phyloP scores from a whole-genome alignment of 2,888 invertebrate genomes.

The Operophtera brumata region DNA sequence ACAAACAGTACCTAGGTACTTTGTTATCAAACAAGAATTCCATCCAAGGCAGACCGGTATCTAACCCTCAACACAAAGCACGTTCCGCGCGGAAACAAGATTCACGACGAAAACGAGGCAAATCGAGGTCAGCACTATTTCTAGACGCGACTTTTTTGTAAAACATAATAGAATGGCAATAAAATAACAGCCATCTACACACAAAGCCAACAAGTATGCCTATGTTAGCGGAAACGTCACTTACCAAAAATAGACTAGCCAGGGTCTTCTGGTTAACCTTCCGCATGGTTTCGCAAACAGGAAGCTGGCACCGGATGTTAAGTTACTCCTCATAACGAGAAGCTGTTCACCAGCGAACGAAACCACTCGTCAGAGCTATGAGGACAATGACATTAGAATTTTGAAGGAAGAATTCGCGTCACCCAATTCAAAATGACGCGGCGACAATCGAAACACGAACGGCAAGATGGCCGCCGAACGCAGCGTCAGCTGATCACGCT shows the following conservation, averaged over 20 bases:
- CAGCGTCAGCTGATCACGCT: constrained; percentile 77
- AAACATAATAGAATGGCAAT: constrained; percentile 40
- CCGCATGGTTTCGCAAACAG: constrained; percentile 61
- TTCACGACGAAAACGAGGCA: constrained; percentile 38
- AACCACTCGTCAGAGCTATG: constrained; percentile 38
- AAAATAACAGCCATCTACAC: constrained; percentile 29
- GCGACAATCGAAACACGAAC: constrained; percentile 64
- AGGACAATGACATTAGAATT: constrained; percentile 74
- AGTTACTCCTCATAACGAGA: constrained; percentile 34
- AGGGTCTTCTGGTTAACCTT: constrained; percentile 65
- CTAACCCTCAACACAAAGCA: constrained; percentile 47
- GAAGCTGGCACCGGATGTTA: constrained; percentile 41
- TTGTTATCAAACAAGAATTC: constrained; percentile 43
- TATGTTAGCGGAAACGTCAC: constrained; percentile 59
- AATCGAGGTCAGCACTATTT: constrained; percentile 38
- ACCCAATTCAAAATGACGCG: constrained; percentile 69
- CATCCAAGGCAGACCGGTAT: constrained; percentile 29
- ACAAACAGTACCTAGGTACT: background rate
- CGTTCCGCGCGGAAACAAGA: constrained; percentile 46
- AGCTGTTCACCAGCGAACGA: constrained; percentile 42
- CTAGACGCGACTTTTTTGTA: constrained; percentile 37
- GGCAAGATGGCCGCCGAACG: constrained; percentile 72
- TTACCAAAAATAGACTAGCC: constrained; percentile 71
- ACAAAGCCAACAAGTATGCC: constrained; percentile 38
- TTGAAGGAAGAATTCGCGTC: constrained; percentile 67